Conservation (phyloP, 2,113 vertebrate genomes). For the Saccopteryx leptura region DNA sequence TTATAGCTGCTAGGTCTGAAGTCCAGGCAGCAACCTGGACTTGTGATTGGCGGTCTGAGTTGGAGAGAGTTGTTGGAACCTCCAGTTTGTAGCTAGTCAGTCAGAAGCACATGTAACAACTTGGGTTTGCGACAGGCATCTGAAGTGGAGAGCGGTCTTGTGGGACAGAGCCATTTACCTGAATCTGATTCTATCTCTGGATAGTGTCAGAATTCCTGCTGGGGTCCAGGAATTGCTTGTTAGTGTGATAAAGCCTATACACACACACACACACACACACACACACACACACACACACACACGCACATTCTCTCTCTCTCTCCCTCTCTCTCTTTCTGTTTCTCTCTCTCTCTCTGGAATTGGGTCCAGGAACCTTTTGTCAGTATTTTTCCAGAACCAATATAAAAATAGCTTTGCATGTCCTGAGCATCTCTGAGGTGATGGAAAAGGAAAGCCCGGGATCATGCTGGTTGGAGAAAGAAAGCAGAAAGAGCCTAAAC, state of each 20-base stretch:
- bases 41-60: not conserved
- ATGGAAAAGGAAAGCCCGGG: not conserved
- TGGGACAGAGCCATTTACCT: not conserved
- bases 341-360: not conserved
- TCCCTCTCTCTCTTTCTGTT: no score
- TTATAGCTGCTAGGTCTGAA: not conserved
- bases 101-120: not conserved
- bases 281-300: not conserved
- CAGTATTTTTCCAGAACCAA: conserved; percentile 11
- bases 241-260: not conserved
- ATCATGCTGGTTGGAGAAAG: not conserved
- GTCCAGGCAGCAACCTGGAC: not conserved
- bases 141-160: not conserved
- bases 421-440: not conserved
- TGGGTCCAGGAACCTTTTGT: not conserved
- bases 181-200: not conserved
- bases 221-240: not conserved
- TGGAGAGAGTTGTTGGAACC: not conserved
- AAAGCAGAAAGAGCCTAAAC: not conserved
- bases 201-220: not conserved
- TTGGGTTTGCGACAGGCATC: not conserved
- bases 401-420: not conserved
- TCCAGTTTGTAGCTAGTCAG: not conserved
- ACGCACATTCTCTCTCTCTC: not conserved
- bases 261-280: not conserved